Conservation (phyloP, 2,888 invertebrate genomes). For the Peribatodes rhomboidaria region DNA sequence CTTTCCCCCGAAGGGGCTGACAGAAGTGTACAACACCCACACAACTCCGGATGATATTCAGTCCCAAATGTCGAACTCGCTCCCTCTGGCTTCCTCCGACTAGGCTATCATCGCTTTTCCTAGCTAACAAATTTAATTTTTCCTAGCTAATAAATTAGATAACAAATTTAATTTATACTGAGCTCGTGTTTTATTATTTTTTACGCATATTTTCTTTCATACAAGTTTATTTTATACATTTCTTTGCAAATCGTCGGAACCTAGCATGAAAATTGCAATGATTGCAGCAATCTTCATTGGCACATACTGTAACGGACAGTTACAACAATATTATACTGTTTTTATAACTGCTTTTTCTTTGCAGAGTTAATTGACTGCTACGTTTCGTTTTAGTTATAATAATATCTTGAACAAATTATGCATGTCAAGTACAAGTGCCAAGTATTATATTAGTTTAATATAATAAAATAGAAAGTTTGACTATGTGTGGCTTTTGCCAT, state of each 20-base stretch:
- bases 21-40: too few species aligned
- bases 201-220: neutral
- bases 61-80: too few species aligned
- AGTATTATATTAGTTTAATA: neutral
- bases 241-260: conserved; percentile 7
- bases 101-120: too few species aligned
- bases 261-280: conserved; percentile 55
- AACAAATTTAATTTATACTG: neutral
- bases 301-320: conserved; percentile 59
- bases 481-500: neutral
- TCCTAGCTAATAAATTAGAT: too few species aligned
- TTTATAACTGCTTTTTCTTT: conserved; percentile 49
- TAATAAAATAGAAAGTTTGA: neutral
- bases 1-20: too few species aligned
- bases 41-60: too few species aligned
- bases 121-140: too few species aligned
- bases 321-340: conserved; percentile 54
- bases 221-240: too few species aligned
- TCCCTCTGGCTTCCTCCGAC: too few species aligned
- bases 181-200: conserved; percentile 4
- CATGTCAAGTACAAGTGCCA: neutral
- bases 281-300: conserved; percentile 56
- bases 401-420: too few species aligned
- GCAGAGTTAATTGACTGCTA: conserved; percentile 51
- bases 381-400: conserved; percentile 35